Conservation (phyloP, 2,888 invertebrate species). For the Drosophila bunnanda region DNA sequence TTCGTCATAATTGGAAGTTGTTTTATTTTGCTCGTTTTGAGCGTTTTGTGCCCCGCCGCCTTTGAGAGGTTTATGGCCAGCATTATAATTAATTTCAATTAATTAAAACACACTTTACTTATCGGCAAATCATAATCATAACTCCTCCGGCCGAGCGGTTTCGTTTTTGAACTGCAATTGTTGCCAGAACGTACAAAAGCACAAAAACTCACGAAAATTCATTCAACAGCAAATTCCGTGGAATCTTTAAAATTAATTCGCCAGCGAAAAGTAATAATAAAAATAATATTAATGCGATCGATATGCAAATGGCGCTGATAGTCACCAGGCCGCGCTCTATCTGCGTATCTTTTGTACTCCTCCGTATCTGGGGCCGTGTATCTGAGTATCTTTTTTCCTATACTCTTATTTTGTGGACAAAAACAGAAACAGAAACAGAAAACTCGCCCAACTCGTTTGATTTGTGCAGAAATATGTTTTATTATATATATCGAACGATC, state of each 20-base stretch:
- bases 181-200: no score
- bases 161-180: slow-evolving; percentile 50
- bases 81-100: slow-evolving; percentile 75
- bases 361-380: slow-evolving; percentile 16
- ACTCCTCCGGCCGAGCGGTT: slow-evolving; percentile 19
- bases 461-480: slow-evolving; percentile 78
- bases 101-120: slow-evolving; percentile 73
- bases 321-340: slow-evolving; percentile 23
- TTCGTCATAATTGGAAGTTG: slow-evolving; percentile 63
- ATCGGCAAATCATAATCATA: slow-evolving; percentile 64
- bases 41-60: slow-evolving; percentile 1
- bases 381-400: slow-evolving; percentile 25
- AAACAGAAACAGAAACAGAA: slow-evolving; percentile 29
- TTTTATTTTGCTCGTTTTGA: slow-evolving; percentile 42
- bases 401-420: slow-evolving; percentile 19
- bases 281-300: slow-evolving; percentile 70
- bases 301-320: slow-evolving; percentile 77
- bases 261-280: slow-evolving; percentile 41
- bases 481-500: slow-evolving; percentile 54
- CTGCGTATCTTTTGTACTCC: slow-evolving; percentile 38
- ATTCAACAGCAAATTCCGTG: slow-evolving; percentile 5
- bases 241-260: slow-evolving; percentile 26
- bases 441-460: slow-evolving; percentile 74
- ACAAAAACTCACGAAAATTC: slow-evolving; percentile 1
- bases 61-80: slow-evolving; percentile 42